Conservation (phyloP, 2,113 vertebrate genomes). For the Castor canadensis region DNA sequence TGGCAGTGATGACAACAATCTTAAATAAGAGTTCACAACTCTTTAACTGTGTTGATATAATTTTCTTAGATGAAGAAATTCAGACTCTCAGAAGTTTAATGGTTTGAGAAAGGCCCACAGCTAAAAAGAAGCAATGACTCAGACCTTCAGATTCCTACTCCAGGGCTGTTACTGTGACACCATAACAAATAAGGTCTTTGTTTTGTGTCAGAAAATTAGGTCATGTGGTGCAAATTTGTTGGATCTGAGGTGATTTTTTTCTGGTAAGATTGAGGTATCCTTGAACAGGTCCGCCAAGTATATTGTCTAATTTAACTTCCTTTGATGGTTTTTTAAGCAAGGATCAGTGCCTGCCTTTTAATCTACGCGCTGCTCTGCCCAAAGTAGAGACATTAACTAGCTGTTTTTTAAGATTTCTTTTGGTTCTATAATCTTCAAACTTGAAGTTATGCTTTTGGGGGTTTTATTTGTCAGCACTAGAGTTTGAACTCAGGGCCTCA, state of each 20-base stretch:
- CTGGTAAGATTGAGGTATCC: background rate
- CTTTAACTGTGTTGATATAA: background rate
- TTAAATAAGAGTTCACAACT: background rate
- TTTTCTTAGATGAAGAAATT: conserved; percentile 14
- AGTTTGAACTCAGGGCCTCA: too few species aligned
- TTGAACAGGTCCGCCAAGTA: background rate
- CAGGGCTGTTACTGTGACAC: background rate
- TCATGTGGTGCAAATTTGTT: background rate
- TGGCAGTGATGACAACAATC: background rate
- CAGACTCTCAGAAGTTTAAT: background rate
- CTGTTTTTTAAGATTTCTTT: background rate
- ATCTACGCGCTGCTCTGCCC: background rate
- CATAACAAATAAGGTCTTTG: background rate
- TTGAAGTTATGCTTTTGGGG: background rate
- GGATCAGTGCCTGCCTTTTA: background rate
- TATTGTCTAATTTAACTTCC: background rate
- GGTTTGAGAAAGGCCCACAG: background rate
- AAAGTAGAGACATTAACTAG: background rate
- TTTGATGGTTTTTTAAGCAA: background rate
- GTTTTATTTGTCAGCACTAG: too few species aligned
- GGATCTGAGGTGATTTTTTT: background rate
- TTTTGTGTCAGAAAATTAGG: background rate
- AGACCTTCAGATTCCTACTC: background rate
- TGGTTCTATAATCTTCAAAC: background rate
- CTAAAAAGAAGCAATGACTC: background rate